Percentiles rank a stretch among this genome's conserved stretches.
Conservation (phyloP, 2,797 vertebrate genomes). For the Rhynchotus rufescens region DNA sequence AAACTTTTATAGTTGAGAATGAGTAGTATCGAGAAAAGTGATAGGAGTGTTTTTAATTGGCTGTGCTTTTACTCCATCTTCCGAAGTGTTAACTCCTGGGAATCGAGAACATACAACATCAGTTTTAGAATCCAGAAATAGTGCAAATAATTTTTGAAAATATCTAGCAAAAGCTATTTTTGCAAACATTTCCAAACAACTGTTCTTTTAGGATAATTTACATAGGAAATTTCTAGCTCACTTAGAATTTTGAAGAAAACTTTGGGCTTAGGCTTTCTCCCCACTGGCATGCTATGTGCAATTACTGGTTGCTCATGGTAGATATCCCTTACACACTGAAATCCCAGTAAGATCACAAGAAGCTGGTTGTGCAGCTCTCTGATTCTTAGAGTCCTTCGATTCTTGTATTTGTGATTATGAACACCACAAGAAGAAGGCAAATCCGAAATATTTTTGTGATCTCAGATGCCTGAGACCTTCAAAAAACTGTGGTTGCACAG, state of each 20-base stretch:
- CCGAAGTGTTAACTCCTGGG: not conserved
- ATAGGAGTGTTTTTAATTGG: not conserved
- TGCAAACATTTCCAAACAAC: not conserved
- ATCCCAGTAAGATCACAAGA: not conserved
- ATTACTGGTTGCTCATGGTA: not conserved
- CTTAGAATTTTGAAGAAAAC: not conserved
- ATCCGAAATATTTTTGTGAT: not conserved
- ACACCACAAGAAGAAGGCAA: not conserved
- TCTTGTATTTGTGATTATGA: not conserved
- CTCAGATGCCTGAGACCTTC: not conserved
- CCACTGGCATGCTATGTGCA: not conserved
- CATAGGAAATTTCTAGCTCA: not conserved
- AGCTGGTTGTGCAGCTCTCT: not conserved
- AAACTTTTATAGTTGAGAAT: not conserved
- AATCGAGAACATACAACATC: not conserved
- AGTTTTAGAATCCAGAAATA: not conserved
- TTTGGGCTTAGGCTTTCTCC: not conserved
- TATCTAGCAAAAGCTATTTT: not conserved
- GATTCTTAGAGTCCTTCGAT: fast-evolving
- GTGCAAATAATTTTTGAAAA: not conserved
- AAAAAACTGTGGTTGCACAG: not conserved
- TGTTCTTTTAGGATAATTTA: not conserved
- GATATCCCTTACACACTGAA: not conserved
- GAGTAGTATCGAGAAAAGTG: not conserved
- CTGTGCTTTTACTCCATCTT: not conserved